Conservation (phyloP, 35 echinoderm and acorn worm species). For the Ophiothrix spiculata region DNA sequence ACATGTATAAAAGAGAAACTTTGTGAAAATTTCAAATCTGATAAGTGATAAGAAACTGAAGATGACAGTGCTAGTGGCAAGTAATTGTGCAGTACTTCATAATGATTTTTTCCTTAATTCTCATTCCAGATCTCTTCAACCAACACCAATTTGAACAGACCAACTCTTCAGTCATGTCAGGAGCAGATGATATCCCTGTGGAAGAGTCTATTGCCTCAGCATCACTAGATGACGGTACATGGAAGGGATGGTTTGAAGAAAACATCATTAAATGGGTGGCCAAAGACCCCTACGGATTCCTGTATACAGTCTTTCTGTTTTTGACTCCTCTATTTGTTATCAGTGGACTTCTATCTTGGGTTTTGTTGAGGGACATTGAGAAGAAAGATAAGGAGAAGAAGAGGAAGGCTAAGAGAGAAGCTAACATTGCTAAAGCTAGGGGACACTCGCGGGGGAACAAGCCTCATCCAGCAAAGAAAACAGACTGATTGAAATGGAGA, state of each 20-base stretch:
- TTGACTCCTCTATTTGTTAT: constrained; percentile 91
- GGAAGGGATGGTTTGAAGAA: constrained; percentile 85
- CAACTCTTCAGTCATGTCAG: constrained; percentile 5
- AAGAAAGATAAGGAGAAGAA: constrained; percentile 99
- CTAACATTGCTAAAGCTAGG: constrained; percentile 73
- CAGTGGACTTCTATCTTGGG: constrained; percentile 90
- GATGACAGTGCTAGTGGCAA: constrained; percentile 53
- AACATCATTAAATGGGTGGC: constrained; percentile 55
- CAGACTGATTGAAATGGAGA: constrained; percentile 37
- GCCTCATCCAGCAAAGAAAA: constrained; percentile 48
- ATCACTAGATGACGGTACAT: constrained; percentile 37
- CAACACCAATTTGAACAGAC: background rate
- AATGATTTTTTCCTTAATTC: no score
- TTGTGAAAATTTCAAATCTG: background rate
- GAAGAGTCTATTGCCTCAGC: background rate
- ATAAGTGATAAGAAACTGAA: background rate
- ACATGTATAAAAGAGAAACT: background rate
- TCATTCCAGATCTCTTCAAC: constrained; percentile 68
- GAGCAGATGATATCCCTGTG: background rate
- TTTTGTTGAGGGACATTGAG: constrained; percentile 92
- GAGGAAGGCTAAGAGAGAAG: constrained; percentile 84
- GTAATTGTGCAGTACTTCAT: constrained; percentile 77
- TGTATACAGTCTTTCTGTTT: constrained; percentile 72
- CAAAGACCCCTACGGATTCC: constrained; percentile 90
- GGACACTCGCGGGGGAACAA: constrained; percentile 40